Evolutionary conservation across 2,797 vertebrate species (phyloP).

Genomic region (Trachops cirrhosus): DNA sequence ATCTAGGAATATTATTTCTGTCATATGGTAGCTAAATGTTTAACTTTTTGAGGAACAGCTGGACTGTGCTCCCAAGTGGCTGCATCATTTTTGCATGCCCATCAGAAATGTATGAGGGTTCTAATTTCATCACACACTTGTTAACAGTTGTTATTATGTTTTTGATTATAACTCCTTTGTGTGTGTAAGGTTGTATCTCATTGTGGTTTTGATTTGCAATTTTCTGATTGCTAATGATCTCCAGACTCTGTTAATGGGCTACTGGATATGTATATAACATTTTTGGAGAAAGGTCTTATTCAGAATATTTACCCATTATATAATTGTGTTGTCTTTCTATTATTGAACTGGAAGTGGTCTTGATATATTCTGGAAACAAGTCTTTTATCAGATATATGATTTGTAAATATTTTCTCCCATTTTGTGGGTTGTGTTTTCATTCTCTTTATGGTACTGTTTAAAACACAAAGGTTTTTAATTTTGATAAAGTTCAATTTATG

Average conservation of each 20-base stretch:
- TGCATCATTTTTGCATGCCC: not conserved
- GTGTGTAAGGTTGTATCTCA: not conserved
- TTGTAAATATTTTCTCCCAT: not conserved
- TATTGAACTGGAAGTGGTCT: not conserved
- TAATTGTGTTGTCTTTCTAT: not conserved
- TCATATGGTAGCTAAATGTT: not conserved
- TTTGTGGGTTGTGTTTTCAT: not conserved
- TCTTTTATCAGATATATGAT: not conserved
- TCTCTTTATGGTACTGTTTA: not conserved
- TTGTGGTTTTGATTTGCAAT: not conserved
- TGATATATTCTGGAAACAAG: not conserved
- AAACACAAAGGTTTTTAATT: not conserved
- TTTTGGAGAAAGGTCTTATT: not conserved
- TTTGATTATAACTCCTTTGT: not conserved
- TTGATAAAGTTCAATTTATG: not conserved
- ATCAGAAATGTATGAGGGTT: not conserved
- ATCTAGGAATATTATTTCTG: not conserved
- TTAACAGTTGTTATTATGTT: not conserved
- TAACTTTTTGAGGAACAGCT: not conserved
- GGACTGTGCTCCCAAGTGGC: not conserved
- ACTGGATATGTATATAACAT: not conserved
- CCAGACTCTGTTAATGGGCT: not conserved
- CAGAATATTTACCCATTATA: not conserved
- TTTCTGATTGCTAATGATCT: not conserved
- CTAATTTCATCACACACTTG: not conserved